A percentile compares a stretch with the other conserved stretches of the same genome.
Conservation (phyloP, 92 coral and sea anemone species). For the Porites rus region DNA sequence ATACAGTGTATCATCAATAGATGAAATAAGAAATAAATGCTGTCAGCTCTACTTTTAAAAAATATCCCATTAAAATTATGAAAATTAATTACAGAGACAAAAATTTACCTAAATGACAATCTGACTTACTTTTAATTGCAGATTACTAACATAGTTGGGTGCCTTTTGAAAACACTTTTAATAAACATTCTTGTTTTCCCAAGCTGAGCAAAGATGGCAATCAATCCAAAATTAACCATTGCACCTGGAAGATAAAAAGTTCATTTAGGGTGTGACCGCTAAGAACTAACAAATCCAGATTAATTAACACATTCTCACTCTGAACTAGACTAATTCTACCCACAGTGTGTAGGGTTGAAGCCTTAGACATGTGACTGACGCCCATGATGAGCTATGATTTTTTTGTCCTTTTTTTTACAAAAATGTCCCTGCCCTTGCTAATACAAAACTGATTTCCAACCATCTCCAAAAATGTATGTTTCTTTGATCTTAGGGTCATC, state of each 20-base stretch:
- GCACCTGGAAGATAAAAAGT: constrained; percentile 45
- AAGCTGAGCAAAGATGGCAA: constrained; percentile 45
- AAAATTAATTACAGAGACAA: not conserved
- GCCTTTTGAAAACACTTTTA: constrained; percentile 11
- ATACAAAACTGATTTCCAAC: not conserved
- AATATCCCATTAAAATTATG: not conserved
- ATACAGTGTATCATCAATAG: too few relatives aligned
- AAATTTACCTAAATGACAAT: not conserved
- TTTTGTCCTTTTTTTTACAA: not conserved
- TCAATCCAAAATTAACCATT: constrained; percentile 34
- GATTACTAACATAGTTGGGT: not conserved
- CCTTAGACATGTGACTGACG: too few relatives aligned
- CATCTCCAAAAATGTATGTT: not conserved
- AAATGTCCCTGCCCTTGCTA: not conserved
- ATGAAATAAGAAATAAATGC: not conserved
- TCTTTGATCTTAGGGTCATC: not conserved
- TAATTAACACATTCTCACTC: not conserved
- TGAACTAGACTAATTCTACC: not conserved
- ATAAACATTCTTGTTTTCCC: constrained; percentile 29
- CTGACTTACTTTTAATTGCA: constrained; percentile 14
- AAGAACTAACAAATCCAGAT: constrained; percentile 2
- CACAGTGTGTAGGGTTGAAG: too few relatives aligned
- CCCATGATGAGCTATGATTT: too few relatives aligned
- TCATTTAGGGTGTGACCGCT: constrained; percentile 29
- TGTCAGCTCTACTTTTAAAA: not conserved